Conservation (phyloP, 2,113 vertebrate genomes). For the Pygoscelis adeliae region DNA sequence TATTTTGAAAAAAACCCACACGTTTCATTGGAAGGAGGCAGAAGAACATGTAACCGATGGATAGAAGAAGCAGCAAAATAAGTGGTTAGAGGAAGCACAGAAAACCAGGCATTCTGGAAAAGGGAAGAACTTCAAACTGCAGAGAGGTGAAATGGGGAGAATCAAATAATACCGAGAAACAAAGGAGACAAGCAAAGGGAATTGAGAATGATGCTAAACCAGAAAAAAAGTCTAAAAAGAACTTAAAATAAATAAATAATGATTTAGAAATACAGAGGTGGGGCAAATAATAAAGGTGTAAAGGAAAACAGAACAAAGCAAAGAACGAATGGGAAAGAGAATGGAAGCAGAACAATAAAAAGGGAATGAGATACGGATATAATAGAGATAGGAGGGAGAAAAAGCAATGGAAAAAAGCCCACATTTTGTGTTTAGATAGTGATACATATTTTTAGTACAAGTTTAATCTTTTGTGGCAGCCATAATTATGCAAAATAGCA, state of each 20-base stretch:
- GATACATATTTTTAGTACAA: background rate
- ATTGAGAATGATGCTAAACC: background rate
- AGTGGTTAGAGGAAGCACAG: background rate
- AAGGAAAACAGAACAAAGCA: background rate
- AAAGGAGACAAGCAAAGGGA: background rate
- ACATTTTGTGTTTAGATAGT: background rate
- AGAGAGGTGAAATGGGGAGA: background rate
- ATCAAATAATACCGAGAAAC: background rate
- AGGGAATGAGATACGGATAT: background rate
- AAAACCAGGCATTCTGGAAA: background rate
- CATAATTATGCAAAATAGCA: conserved; percentile 43
- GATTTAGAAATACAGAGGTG: background rate
- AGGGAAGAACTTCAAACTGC: background rate
- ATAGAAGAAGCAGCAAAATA: background rate
- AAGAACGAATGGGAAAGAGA: background rate
- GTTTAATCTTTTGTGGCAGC: conserved; percentile 24
- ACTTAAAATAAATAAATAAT: background rate
- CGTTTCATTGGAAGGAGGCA: background rate
- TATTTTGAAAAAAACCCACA: background rate
- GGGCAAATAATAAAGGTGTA: background rate
- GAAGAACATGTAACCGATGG: background rate
- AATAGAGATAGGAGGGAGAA: background rate
- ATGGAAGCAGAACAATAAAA: background rate
- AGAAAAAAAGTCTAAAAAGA: background rate
- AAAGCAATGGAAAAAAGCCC: background rate